These are phyloP conservation scores for Lagria hirta DNA, from an alignment of 2,888 invertebrate species.

Conservation along the genomic window DNA sequence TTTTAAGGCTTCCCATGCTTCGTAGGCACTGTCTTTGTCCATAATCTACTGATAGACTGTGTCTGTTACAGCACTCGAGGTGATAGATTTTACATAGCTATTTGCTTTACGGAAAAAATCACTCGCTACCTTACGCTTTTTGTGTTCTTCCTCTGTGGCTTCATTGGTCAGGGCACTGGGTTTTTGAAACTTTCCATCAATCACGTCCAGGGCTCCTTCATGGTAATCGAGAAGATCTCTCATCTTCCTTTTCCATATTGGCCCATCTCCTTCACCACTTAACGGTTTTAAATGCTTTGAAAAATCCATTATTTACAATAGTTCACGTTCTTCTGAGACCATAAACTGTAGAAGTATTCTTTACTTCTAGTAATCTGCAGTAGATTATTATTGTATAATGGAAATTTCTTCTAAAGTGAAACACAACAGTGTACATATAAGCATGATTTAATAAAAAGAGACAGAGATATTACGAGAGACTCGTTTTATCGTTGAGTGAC, in stretches of 20 bases:
- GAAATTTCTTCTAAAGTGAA: no score
- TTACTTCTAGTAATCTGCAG: no score
- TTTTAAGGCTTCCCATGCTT: constrained; percentile 35
- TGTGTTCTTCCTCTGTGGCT: constrained; percentile 16
- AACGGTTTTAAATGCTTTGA: constrained; percentile 33
- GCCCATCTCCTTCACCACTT: constrained; percentile 38
- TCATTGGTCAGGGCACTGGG: constrained; percentile 25
- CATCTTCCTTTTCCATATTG: constrained; percentile 41
- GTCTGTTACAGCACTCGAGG: no score
- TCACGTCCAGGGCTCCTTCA: constrained; percentile 36
- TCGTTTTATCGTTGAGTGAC: no score
- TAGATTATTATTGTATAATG: no score
- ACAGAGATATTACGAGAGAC: no score
- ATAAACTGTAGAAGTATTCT: no score
- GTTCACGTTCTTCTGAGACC: no score
- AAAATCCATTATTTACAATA: constrained; percentile 29
- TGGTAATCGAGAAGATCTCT: constrained; percentile 37
- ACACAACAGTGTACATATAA: no score
- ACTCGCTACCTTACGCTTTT: constrained; percentile 10
- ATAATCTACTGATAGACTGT: constrained; percentile 44
- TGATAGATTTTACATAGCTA: no score
- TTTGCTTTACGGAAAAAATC: constrained; percentile 42
- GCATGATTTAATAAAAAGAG: no score
- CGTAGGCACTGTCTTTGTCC: constrained; percentile 43
- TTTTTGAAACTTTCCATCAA: constrained; percentile 36